Conservation (phyloP, 2,888 invertebrate species). For the Sarcophaga rosellei region DNA sequence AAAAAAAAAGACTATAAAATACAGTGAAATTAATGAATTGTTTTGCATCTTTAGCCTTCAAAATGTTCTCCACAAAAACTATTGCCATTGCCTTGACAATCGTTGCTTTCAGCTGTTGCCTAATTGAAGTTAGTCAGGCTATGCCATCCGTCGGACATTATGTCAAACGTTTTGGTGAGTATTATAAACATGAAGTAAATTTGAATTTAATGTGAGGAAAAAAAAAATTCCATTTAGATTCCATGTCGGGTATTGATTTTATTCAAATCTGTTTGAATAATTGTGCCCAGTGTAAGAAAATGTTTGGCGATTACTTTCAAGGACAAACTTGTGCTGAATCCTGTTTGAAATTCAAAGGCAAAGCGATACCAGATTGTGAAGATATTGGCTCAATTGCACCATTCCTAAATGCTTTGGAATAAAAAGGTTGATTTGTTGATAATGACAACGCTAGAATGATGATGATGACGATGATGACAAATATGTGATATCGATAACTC, state of each 20-base stretch:
- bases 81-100: slow-evolving; percentile 71
- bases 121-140: slow-evolving; percentile 71
- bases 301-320: slow-evolving; percentile 93
- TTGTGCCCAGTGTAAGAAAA: slow-evolving; percentile 94
- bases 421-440: slow-evolving; percentile 70
- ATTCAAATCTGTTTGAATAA: slow-evolving; percentile 90
- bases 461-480: slow-evolving; percentile 34
- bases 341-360: slow-evolving; percentile 91
- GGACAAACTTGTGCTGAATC: slow-evolving; percentile 92
- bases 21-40: neutral
- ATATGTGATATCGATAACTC: neutral
- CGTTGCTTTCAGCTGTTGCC: slow-evolving; percentile 69
- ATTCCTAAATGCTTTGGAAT: slow-evolving; percentile 86
- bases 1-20: neutral
- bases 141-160: slow-evolving; percentile 78
- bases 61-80: slow-evolving; percentile 71
- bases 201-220: neutral
- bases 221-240: slow-evolving; percentile 65
- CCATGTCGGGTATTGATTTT: slow-evolving; percentile 82
- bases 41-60: slow-evolving; percentile 52
- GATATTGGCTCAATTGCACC: slow-evolving; percentile 90
- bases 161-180: slow-evolving; percentile 79
- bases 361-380: slow-evolving; percentile 92
- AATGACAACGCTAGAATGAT: slow-evolving; percentile 26
- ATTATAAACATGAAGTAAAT: neutral